Conservation (phyloP, 2,888 invertebrate species). For the Noctua pronuba region DNA sequence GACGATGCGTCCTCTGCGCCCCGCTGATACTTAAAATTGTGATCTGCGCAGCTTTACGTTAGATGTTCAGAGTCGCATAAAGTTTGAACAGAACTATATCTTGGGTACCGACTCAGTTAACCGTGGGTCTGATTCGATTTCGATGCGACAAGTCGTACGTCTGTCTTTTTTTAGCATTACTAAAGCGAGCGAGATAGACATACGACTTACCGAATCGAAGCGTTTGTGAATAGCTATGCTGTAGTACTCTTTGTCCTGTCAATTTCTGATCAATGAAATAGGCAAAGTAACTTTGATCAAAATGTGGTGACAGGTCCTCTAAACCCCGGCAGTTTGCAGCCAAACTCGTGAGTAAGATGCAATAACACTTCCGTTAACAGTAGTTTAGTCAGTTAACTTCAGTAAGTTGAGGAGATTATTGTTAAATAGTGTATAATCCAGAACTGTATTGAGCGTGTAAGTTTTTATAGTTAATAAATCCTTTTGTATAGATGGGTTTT, state of each 20-base stretch:
- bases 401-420: conserved; percentile 56
- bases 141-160: too few species aligned
- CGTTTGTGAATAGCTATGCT: too few species aligned
- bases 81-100: not conserved
- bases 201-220: too few species aligned
- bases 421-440: conserved; percentile 67
- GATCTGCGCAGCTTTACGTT: not conserved
- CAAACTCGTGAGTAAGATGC: conserved; percentile 48
- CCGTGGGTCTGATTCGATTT: not conserved
- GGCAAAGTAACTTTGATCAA: not conserved
- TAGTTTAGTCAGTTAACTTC: conserved; percentile 38
- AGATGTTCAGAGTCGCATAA: not conserved
- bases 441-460: conserved; percentile 65
- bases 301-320: conserved; percentile 5
- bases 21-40: not conserved
- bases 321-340: conserved; percentile 21
- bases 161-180: too few species aligned
- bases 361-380: conserved; percentile 16
- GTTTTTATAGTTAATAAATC: conserved; percentile 67
- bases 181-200: too few species aligned
- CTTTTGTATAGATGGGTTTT: conserved; percentile 60
- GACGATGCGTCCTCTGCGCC: not conserved
- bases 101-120: not conserved
- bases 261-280: not conserved
- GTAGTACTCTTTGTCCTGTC: too few species aligned